Evolutionary conservation across 1,140 invertebrate species (phyloP), one percentile per base, ranked within the genome.

Genomic region (Ericerus pela): DNA sequence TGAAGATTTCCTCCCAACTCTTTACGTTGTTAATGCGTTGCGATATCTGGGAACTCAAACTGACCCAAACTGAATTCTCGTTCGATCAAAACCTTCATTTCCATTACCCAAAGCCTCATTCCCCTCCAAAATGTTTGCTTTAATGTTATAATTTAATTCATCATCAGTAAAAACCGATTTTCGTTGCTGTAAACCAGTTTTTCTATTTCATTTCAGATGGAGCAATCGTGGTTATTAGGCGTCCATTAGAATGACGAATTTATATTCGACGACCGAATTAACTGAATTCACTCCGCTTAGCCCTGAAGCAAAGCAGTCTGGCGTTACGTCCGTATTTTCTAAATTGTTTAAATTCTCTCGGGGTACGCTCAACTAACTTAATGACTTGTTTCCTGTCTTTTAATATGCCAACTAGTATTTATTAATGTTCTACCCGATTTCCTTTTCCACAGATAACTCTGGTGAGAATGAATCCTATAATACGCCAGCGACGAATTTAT

Each of bases 221-320:
- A n/a, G n/a, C n/a, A n/a, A n/a, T n/a, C n/a, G n/a, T n/a, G n/a
- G n/a, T n/a, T n/a, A n/a, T n/a, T n/a, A n/a, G n/a, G n/a, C n/a
- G n/a, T n/a, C n/a, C n/a, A 4, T 24, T 10, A 24, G 5, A 47
- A 58, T 58, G 57, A 51, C 53, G 11, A 81, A 83, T 64, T 69
- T 84, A 59, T 76, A 83, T 56, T 79, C 79, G 1, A 76, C 77
- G 2, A 77, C 77, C 1, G 79, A 81, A 63, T 67, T 88, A 28
- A 86, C 84, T 33, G 81, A 85, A 67, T 87, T 87, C 65, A 81
- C 81, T 56, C 81, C 81, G 24, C 67, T 83, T 3, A 79, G 76
- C 64, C 76, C 79, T 0, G 80, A 82, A 58, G 75, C 75, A 55
- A 77, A 72, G 58, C 75, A 75, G 62, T 59, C 73, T 36, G 72